Base-by-base conservation (phyloP, 2,797 vertebrate genomes). In the Rousettus madagascariensis region DNA sequence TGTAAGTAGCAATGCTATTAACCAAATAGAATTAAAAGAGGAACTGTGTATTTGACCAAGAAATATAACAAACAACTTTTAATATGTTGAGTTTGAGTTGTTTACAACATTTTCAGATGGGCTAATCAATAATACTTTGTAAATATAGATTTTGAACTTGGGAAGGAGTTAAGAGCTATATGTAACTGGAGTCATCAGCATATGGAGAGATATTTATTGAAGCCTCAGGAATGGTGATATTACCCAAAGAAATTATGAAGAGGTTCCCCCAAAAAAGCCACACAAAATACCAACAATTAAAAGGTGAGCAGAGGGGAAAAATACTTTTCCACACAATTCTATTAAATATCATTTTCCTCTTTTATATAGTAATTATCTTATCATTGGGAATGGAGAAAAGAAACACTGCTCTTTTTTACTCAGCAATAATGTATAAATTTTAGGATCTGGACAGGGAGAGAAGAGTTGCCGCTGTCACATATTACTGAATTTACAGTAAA, bases 401-500 rank as follows among this genome's bases (percentile, higher is more conserved):
- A 66, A 36, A 51, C 17, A 36, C 2, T 57, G 0, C 6, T 93
- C 13, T 78, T 61, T 71, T 78, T 71, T 57, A 63, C 26, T 17
- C 2, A 63, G 9, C 3, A 75, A 30, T 71, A 74, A 28, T 43
- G 2, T n/a, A 5, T 85, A 49, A 38, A 72, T 89, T 57, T 87
- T 80, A 85, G 28, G 24, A 55, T 66, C 72, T 87, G 5, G 7
- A 46, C n/a, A 66, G 46, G 75, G n/a, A 9, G 5, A 77, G 11
- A 93, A 78, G 0, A 63, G 16, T 11, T 87, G 30, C 82, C 74
- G 8, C 30, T 91, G 3, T 83, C 51, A 65, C 24, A 53, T 69
- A 93, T 12, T 41, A 96, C 10, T 79, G 9, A 94, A 86, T 65
- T 91, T 33, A 93, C 30, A 61, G 20, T 75, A 55, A 97, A 83